Evolutionary conservation across 1,140 invertebrate genomes (phyloP), one percentile per base, ranked within the genome.

Genomic region (Mercenaria mercenaria): DNA sequence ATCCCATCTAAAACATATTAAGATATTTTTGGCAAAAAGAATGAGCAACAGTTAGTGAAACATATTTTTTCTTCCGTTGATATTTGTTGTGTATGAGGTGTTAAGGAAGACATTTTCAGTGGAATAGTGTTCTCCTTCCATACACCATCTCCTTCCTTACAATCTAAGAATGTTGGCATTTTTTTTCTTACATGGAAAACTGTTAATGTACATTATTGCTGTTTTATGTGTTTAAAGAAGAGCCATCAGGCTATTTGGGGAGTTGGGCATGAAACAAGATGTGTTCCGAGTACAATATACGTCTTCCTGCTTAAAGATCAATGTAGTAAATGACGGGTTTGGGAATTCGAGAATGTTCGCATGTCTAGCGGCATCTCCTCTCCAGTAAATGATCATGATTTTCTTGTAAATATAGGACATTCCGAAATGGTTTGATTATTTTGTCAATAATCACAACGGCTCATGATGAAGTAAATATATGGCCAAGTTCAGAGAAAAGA

Each of bases 331-430:
- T 67, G 61, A 72, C 52, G 50, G 59, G 59, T 67, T 80, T 52
- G 86, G 86, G 86, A 88, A 80, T 80, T 72, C 32, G 29, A 81
- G 56, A 67, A 67, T 88, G 86, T 88, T 88, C 76, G 59, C 86
- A 81, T 88, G 86, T 88, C 86, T 80, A 23, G 76, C 23, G 76
- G 59, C 86, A 88, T 88, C 86, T 77, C 76, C 50, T 29, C n/a
- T 41, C 26, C 61, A 77, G 74, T 88, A 88, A 88, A 88, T 88
- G 86, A 88, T 88, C 86, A 88, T 88, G 86, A 88, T 88, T 88
- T 88, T 88, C 86, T 88, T 88, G 86, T 88, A 88, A 88, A 88
- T 88, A 88, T 88, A 88, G 86, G 86, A 88, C 77, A 67, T 81
- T 81, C 74, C 61, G 76, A 88, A 88, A 88, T 79, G 50, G 50